These are phyloP conservation scores for Mycalesis mineus DNA, from an alignment of 2,888 invertebrate species.

Conservation along the genomic window DNA sequence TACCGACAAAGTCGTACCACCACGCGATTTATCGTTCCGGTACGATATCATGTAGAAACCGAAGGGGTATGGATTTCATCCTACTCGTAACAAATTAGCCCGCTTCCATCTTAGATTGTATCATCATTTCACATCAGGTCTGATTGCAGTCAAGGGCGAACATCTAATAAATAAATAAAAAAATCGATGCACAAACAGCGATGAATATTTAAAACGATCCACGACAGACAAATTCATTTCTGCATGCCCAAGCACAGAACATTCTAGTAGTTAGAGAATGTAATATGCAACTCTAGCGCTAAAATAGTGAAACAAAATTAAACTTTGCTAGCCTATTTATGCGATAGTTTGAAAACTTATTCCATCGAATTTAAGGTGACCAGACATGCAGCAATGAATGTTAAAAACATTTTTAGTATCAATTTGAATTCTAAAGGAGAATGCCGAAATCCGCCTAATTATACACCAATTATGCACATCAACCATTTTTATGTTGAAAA, in stretches of 20 bases:
- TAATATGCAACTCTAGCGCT: slow-evolving; percentile 58
- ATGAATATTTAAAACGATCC: slow-evolving; percentile 45
- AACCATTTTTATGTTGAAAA: no score
- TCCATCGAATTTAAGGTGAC: slow-evolving; percentile 64
- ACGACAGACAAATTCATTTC: slow-evolving; percentile 62
- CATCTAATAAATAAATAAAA: no score
- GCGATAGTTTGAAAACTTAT: slow-evolving; percentile 41
- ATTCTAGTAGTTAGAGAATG: slow-evolving; percentile 54
- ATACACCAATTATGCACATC: no score
- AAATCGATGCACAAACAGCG: background rate
- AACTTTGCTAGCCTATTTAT: slow-evolving; percentile 52
- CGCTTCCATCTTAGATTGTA: no score
- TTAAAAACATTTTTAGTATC: slow-evolving; percentile 28
- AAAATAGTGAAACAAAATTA: slow-evolving; percentile 46
- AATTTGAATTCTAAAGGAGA: slow-evolving; percentile 11
- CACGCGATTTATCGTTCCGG: no score
- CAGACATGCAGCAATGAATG: slow-evolving; percentile 75
- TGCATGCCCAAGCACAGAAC: slow-evolving; percentile 77
- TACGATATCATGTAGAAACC: no score
- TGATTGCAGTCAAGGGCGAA: no score
- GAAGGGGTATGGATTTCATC: no score
- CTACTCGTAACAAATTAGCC: no score
- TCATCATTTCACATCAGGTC: no score
- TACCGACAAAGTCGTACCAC: no score
- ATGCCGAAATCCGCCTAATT: no score